Conservation (phyloP, 2,113 vertebrate species). For the Pachycephala philippinensis region DNA sequence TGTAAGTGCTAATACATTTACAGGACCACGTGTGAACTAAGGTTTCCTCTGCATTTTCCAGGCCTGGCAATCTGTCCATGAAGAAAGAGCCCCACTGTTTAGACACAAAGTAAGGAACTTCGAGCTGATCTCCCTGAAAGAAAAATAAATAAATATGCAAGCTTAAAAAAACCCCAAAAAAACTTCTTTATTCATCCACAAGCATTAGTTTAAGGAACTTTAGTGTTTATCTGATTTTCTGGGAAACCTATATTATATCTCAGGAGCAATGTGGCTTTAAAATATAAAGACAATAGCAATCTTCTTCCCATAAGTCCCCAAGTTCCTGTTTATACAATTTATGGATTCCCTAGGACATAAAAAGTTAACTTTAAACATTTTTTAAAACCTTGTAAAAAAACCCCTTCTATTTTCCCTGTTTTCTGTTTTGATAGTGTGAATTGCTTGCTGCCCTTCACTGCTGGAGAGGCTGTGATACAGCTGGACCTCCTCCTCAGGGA, state of each 20-base stretch:
- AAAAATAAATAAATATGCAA: background rate
- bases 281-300: background rate
- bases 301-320: background rate
- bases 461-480: background rate
- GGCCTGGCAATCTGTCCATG: conserved; percentile 71
- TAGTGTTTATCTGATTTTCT: background rate
- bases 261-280: background rate
- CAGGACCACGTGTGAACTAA: conserved; percentile 84
- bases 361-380: background rate
- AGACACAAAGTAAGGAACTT: conserved; percentile 79
- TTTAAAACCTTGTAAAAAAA: background rate
- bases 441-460: background rate
- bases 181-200: background rate
- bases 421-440: background rate
- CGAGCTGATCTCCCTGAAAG: conserved; percentile 77
- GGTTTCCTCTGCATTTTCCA: conserved; percentile 74
- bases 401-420: background rate
- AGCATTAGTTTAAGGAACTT: background rate
- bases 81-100: conserved; percentile 95
- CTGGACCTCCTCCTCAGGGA: background rate
- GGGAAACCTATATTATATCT: background rate
- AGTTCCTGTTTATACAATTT: background rate
- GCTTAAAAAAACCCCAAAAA: background rate
- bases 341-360: background rate
- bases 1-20: conserved; percentile 88